Evolutionary conservation across 2,888 invertebrate genomes (phyloP).

Genomic region (Stictocephala bisonia): DNA sequence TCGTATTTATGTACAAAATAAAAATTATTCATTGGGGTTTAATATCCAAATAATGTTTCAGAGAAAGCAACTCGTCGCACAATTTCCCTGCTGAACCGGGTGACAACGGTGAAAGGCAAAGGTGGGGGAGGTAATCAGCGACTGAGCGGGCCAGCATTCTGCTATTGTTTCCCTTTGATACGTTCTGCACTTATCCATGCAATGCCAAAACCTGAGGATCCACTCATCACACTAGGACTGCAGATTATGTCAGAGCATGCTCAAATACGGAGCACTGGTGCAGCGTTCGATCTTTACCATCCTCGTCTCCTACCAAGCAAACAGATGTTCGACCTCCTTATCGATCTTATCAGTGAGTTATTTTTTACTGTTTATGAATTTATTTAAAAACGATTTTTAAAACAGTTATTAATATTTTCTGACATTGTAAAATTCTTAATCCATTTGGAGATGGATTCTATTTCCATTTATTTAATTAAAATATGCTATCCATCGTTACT

Average conservation of each 20-base stretch:
- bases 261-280: slow-evolving; percentile 68
- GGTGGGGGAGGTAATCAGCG: slow-evolving; percentile 59
- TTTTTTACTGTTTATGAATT: too few species aligned
- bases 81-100: slow-evolving; percentile 31
- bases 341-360: slow-evolving; percentile 78
- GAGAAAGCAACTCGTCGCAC: slow-evolving; percentile 48
- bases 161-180: slow-evolving; percentile 84
- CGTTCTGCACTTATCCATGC: slow-evolving; percentile 69
- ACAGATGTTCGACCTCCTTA: slow-evolving; percentile 83
- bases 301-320: slow-evolving; percentile 84
- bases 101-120: slow-evolving; percentile 25
- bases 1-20: too few species aligned
- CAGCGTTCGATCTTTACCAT: slow-evolving; percentile 70
- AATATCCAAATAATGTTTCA: too few species aligned
- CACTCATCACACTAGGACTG: slow-evolving; percentile 71
- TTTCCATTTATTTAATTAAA: too few species aligned
- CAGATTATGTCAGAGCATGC: slow-evolving; percentile 80
- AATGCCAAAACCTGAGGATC: slow-evolving; percentile 67
- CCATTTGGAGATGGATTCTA: too few species aligned
- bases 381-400: background rate
- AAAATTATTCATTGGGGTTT: too few species aligned
- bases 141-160: slow-evolving; percentile 81
- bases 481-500: too few species aligned
- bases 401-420: too few species aligned
- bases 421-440: too few species aligned